These are phyloP conservation scores for Teinopalpus imperialis DNA, from an alignment of 2,888 invertebrate genomes.

Conservation along the genomic window DNA sequence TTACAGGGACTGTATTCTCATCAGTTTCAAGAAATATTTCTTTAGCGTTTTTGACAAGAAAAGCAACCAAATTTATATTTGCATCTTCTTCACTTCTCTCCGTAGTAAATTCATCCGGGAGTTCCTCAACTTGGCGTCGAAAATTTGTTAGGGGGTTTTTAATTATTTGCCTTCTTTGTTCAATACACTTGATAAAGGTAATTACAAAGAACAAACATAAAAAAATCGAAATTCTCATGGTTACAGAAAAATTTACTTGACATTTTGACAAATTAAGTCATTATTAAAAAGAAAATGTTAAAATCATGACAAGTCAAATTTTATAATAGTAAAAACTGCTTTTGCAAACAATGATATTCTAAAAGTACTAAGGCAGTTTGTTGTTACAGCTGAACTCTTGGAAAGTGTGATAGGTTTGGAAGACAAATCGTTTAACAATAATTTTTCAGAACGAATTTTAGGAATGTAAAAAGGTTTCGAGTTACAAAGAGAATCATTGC, in stretches of 20 bases:
- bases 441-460: constrained; percentile 23
- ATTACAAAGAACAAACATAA: constrained; percentile 17
- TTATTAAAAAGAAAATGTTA: constrained; percentile 5
- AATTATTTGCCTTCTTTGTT: constrained; percentile 36
- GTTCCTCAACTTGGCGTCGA: constrained; percentile 51
- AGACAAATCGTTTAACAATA: constrained; percentile 11
- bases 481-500: constrained; percentile 50
- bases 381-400: constrained; percentile 1
- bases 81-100: constrained; percentile 36
- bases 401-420: background rate
- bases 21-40: constrained; percentile 48
- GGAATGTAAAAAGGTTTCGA: constrained; percentile 31
- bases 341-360: background rate
- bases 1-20: constrained; percentile 31
- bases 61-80: constrained; percentile 46
- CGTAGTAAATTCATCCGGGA: constrained; percentile 34
- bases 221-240: constrained; percentile 17
- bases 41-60: constrained; percentile 55
- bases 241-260: constrained; percentile 17
- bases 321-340: constrained; percentile 15
- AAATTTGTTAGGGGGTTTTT: constrained; percentile 49
- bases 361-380: background rate
- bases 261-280: constrained; percentile 12
- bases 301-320: constrained; percentile 8
- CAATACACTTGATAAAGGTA: constrained; percentile 10